A percentile compares a stretch with the other conserved stretches of the same genome.
phyloP scores from a whole-genome alignment of 2,113 vertebrate species.

The Marmota monax region DNA sequence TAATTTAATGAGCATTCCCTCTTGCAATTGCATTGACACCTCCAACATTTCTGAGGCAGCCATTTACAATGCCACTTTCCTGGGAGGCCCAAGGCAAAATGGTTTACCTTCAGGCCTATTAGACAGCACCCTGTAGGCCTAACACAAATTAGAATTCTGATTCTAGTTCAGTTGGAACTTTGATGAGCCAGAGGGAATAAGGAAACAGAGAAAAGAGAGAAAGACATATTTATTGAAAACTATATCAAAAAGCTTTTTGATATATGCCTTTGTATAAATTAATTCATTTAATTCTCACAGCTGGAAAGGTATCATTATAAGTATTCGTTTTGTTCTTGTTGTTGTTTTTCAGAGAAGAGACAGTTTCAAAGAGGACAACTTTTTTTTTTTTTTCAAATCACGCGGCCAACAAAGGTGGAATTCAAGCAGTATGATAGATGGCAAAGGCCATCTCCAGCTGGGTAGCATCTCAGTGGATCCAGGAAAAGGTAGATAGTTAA shows the following conservation, averaged over 20 bases:
- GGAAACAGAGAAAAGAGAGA: not conserved
- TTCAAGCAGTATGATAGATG: not conserved
- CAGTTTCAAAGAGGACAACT: not conserved
- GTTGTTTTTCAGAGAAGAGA: not conserved
- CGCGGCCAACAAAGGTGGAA: not conserved
- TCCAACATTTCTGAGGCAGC: not conserved
- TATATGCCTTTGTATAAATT: not conserved
- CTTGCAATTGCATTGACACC: not conserved
- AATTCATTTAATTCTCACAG: constrained; percentile 56
- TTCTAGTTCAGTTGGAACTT: constrained; percentile 30
- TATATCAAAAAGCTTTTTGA: constrained; percentile 63
- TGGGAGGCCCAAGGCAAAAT: constrained; percentile 45
- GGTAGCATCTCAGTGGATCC: not conserved
- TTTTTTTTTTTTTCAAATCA: constrained; percentile 37
- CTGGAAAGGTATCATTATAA: not conserved
- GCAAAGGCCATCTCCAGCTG: not conserved
- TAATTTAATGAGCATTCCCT: constrained; percentile 39
- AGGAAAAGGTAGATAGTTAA: not conserved
- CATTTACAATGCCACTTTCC: not conserved
- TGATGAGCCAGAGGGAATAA: constrained; percentile 37
- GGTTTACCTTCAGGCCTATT: constrained; percentile 69
- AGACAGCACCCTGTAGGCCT: not conserved
- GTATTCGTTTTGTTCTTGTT: not conserved
- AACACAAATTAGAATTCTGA: constrained; percentile 68
- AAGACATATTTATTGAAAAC: constrained; percentile 66